Percentiles rank a stretch among this genome's conserved stretches.
Conservation (phyloP, 2,797 vertebrate species). For the Schizopygopsis malacanthus region DNA sequence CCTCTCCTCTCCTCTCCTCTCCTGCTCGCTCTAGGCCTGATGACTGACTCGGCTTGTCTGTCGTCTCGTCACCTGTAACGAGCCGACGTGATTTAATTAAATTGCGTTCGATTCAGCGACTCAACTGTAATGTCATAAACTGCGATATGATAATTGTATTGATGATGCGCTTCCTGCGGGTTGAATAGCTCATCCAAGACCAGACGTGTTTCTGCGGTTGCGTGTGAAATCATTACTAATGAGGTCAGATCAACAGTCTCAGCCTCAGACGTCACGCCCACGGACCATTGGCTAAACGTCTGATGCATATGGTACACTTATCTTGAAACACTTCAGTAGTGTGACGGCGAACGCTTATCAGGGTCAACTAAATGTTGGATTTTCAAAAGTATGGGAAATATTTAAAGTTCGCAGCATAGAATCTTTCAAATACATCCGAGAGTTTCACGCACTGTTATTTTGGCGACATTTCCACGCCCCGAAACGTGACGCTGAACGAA, state of each 20-base stretch:
- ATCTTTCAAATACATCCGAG: no score
- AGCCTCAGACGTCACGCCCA: no score
- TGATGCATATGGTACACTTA: no score
- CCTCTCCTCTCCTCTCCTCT: neutral
- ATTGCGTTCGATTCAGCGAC: constrained; percentile 33
- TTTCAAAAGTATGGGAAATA: no score
- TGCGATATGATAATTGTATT: constrained; percentile 50
- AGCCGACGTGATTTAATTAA: constrained; percentile 44
- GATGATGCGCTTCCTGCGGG: constrained; percentile 59
- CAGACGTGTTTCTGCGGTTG: constrained; percentile 45
- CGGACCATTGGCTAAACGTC: no score
- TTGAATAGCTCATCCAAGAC: constrained; percentile 77
- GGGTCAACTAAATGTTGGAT: no score
- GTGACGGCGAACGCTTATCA: no score
- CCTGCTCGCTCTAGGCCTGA: constrained; percentile 19
- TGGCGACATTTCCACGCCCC: no score
- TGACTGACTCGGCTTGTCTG: constrained; percentile 46
- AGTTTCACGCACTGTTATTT: no score
- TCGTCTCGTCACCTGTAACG: constrained; percentile 50
- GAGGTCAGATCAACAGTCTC: constrained; percentile 22
- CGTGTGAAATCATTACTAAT: constrained; percentile 19
- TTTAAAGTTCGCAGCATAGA: no score
- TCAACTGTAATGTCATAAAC: constrained; percentile 38
- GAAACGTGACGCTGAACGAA: no score
- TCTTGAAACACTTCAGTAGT: no score